phyloP scores from a whole-genome alignment of 2,888 invertebrate species.

The Entomobrya proxima region DNA sequence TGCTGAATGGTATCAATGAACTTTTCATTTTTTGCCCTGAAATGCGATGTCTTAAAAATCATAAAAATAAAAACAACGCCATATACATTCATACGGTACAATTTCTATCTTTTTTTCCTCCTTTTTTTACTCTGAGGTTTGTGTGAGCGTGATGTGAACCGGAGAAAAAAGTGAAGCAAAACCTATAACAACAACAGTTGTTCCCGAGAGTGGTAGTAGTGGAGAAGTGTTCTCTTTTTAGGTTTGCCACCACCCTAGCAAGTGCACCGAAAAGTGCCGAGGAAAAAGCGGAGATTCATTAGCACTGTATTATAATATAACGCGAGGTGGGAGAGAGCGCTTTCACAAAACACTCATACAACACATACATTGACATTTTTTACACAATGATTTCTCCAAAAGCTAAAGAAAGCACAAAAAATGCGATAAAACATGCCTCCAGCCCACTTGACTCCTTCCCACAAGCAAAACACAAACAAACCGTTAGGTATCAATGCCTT shows the following conservation, averaged over 20 bases:
- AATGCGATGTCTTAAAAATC: no score
- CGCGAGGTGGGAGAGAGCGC: not conserved
- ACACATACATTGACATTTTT: constrained; percentile 31
- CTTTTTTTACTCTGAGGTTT: not conserved
- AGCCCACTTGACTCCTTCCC: not conserved
- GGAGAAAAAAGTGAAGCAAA: not conserved
- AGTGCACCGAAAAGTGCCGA: constrained; percentile 44
- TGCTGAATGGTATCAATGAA: not conserved
- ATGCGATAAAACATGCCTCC: no score
- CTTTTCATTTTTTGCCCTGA: not conserved
- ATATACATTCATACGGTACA: not conserved
- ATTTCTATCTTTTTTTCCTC: not conserved
- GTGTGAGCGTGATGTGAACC: constrained; percentile 8
- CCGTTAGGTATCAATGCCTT: not conserved
- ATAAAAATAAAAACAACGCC: no score
- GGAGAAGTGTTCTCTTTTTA: not conserved
- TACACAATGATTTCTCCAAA: constrained; percentile 17
- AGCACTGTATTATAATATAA: constrained; percentile 42
- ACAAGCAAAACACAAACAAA: not conserved
- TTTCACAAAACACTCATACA: constrained; percentile 27
- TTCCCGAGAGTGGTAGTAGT: constrained; percentile 7
- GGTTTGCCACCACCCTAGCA: constrained; percentile 51
- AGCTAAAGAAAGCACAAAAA: no score
- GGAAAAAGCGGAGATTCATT: constrained; percentile 44
- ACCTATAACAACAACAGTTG: constrained; percentile 38